Percentiles rank a stretch among this genome's conserved stretches.
phyloP scores from a whole-genome alignment of 1,140 invertebrate species.

The Melipona quadrifasciata region DNA sequence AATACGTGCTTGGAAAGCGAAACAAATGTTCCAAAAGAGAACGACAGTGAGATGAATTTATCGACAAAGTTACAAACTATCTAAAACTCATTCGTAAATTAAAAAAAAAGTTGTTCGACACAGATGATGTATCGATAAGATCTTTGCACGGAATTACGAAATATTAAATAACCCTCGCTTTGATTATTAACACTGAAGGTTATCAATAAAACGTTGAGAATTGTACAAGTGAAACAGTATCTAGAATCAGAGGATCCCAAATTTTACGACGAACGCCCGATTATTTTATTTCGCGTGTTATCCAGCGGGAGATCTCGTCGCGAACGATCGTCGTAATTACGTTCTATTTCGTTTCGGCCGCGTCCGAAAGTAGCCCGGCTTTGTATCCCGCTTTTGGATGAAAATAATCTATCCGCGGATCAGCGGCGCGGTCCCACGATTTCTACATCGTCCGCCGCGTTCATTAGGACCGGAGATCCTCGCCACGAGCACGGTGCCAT shows the following conservation, averaged over 20 bases:
- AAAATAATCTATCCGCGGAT: conserved; percentile 48
- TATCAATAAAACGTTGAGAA: too few relatives aligned
- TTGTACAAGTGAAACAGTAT: neutral
- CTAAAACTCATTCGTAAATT: neutral
- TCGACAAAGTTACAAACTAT: neutral
- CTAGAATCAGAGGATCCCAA: neutral
- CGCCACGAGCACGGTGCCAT: conserved; percentile 43
- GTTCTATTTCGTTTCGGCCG: conserved; percentile 11
- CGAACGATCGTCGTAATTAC: conserved; percentile 22
- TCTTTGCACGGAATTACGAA: neutral
- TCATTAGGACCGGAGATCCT: conserved; percentile 49
- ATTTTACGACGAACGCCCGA: neutral
- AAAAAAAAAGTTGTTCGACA: neutral
- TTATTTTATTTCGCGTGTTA: conserved; percentile 10
- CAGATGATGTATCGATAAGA: neutral
- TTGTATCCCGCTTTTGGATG: conserved; percentile 52
- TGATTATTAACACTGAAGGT: too few relatives aligned
- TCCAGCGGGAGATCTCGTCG: neutral
- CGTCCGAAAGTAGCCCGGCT: conserved; percentile 40
- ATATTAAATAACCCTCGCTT: too few relatives aligned
- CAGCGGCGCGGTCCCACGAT: conserved; percentile 44
- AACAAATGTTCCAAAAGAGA: neutral
- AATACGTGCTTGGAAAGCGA: neutral
- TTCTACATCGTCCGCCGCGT: conserved; percentile 50
- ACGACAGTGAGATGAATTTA: neutral